Conservation (phyloP, 2,113 vertebrate species). For the Tetrao urogallus region DNA sequence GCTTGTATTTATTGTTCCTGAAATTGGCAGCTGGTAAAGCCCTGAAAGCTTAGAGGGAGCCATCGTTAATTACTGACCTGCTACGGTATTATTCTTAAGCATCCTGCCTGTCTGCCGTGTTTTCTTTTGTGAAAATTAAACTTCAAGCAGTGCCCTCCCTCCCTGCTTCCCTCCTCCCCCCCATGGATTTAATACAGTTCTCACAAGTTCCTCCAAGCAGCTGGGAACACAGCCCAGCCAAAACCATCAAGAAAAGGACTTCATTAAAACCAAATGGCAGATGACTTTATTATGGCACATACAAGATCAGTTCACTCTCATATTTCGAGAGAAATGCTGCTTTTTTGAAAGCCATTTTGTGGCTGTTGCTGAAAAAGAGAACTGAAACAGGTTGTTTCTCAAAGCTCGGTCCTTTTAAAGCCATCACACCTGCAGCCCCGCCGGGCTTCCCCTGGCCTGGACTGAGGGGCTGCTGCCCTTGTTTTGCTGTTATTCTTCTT, state of each 20-base stretch:
- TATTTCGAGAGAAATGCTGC: not conserved
- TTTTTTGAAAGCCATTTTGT: conserved; percentile 23
- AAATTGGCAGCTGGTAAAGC: not conserved
- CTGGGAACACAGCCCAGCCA: not conserved
- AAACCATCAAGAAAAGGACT: not conserved
- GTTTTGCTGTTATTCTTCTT: not conserved
- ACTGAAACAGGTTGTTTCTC: conserved; percentile 37
- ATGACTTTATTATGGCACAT: not conserved
- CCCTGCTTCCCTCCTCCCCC: not conserved
- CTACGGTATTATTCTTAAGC: not conserved
- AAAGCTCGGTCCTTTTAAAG: not conserved
- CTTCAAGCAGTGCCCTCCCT: too few species aligned
- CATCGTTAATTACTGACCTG: not conserved
- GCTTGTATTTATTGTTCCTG: not conserved
- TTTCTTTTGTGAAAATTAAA: not conserved
- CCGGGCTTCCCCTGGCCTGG: not conserved
- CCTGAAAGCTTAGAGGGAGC: not conserved
- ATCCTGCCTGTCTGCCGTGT: not conserved
- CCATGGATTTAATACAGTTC: not conserved
- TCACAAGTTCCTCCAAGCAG: not conserved
- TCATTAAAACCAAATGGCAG: not conserved
- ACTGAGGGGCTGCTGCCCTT: not conserved
- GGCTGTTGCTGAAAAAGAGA: conserved; percentile 35
- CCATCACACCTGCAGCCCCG: not conserved
- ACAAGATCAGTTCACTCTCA: accelerated